Percentiles rank a stretch among this genome's conserved stretches.
These are phyloP conservation scores for Gastracanthus pulcherrimus DNA, from an alignment of 2,888 invertebrate genomes.

Conservation along the genomic window DNA sequence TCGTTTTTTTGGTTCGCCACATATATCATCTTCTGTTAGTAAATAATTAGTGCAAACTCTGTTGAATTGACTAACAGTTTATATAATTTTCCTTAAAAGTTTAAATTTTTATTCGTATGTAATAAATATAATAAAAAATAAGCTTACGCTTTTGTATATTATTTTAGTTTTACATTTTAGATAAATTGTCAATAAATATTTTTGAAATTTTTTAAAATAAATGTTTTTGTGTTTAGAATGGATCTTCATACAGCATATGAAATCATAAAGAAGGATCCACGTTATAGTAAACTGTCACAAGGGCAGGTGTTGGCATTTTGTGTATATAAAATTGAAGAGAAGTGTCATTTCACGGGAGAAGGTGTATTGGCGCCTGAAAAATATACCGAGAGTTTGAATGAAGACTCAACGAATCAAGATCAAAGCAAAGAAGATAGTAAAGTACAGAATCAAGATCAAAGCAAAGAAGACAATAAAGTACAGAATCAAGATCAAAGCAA, in stretches of 20 bases:
- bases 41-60: no score
- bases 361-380: constrained; percentile 77
- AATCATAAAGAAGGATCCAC: constrained; percentile 62
- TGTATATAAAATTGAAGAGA: constrained; percentile 85
- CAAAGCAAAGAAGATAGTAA: not conserved
- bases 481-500: not conserved
- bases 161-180: no score
- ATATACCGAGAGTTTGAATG: not conserved
- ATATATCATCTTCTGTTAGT: no score
- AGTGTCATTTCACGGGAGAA: constrained; percentile 87
- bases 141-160: no score
- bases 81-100: no score
- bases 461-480: not conserved
- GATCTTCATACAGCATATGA: constrained; percentile 66
- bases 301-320: constrained; percentile 82
- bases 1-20: no score
- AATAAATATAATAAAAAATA: no score
- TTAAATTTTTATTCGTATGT: no score
- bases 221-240: constrained; percentile 68
- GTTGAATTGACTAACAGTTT: no score
- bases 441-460: no score
- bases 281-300: constrained; percentile 59
- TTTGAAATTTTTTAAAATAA: not conserved
- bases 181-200: not conserved
- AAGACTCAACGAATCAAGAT: not conserved